A percentile compares a stretch with the other conserved stretches of the same genome.
Conservation (phyloP, 1,140 invertebrate species). For the Solenopsis fugax region DNA sequence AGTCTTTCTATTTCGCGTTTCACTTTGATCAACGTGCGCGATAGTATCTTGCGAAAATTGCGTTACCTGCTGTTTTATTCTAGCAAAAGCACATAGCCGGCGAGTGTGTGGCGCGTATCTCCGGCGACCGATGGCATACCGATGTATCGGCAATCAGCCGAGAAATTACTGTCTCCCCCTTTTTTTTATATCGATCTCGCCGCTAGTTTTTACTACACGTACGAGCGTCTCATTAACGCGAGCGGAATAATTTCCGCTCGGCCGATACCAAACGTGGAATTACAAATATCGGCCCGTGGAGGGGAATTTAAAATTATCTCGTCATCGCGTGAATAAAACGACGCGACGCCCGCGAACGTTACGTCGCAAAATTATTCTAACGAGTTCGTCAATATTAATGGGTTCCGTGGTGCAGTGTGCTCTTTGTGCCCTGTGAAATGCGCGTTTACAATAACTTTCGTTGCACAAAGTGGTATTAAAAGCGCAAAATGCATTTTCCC, state of each 20-base stretch:
- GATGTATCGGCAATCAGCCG: slow-evolving; percentile 37
- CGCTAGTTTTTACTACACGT: slow-evolving; percentile 44
- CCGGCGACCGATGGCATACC: slow-evolving; percentile 28
- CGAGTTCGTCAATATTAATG: slow-evolving; percentile 47
- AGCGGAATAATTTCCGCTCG: slow-evolving; percentile 30
- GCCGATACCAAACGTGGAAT: slow-evolving; percentile 34
- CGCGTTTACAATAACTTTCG: slow-evolving; percentile 40
- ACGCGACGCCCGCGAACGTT: slow-evolving; percentile 10
- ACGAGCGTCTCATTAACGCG: slow-evolving; percentile 49
- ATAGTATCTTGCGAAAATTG: slow-evolving; percentile 57
- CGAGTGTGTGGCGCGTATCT: slow-evolving; percentile 14
- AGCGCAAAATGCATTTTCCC: slow-evolving; percentile 30
- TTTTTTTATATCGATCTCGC: not conserved
- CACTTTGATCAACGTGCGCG: slow-evolving; percentile 59
- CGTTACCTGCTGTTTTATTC: slow-evolving; percentile 50
- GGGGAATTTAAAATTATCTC: slow-evolving; percentile 43
- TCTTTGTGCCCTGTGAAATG: slow-evolving; percentile 4
- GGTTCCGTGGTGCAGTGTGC: slow-evolving; percentile 4
- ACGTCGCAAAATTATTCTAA: slow-evolving; percentile 47
- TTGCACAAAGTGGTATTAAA: slow-evolving; percentile 36
- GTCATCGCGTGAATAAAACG: slow-evolving; percentile 24
- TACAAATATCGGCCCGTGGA: slow-evolving; percentile 27
- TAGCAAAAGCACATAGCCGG: slow-evolving; percentile 36
- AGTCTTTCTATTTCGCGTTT: slow-evolving; percentile 56
- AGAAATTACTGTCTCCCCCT: slow-evolving; percentile 37